These are phyloP conservation scores for Anneissia japonica DNA, from an alignment of 35 echinoderm and acorn worm species.

Conservation along the genomic window DNA sequence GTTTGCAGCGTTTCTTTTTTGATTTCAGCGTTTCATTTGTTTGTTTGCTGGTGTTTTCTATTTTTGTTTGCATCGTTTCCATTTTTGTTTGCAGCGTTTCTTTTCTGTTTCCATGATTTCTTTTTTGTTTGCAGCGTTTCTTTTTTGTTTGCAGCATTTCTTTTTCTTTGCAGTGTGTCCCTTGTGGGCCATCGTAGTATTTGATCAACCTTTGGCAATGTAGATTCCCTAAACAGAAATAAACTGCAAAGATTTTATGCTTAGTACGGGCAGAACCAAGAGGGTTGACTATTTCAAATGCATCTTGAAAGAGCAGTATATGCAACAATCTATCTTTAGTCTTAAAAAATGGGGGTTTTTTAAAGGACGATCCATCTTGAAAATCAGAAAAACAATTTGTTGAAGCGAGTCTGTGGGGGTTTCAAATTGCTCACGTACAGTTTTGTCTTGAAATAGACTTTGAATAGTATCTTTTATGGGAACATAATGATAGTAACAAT, in stretches of 20 bases:
- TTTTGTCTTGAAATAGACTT: constrained; percentile 19
- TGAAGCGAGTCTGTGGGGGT: background rate
- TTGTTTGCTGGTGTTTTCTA: no score
- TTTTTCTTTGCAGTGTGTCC: no score
- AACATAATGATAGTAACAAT: constrained; percentile 29
- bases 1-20: no score
- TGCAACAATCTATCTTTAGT: no score
- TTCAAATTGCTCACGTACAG: background rate
- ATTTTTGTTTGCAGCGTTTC: no score
- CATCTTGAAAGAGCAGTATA: constrained; percentile 34
- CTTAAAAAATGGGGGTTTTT: background rate
- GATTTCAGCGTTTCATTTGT: no score
- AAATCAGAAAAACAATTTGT: background rate
- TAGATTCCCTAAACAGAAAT: constrained; percentile 11
- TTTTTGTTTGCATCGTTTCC: no score
- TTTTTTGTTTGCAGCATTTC: no score
- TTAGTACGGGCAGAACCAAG: constrained; percentile 30
- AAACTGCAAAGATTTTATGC: constrained; percentile 26
- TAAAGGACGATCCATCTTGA: constrained; percentile 1
- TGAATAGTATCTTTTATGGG: constrained; percentile 27
- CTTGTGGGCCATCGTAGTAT: no score
- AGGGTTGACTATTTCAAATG: constrained; percentile 41
- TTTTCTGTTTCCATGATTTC: no score
- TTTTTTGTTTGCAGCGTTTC: no score
- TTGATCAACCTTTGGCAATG: no score